Evolutionary conservation across 2,797 vertebrate species (phyloP), one percentile per base, ranked within the genome.

Genomic region (Coranthus polyacanthus): DNA sequence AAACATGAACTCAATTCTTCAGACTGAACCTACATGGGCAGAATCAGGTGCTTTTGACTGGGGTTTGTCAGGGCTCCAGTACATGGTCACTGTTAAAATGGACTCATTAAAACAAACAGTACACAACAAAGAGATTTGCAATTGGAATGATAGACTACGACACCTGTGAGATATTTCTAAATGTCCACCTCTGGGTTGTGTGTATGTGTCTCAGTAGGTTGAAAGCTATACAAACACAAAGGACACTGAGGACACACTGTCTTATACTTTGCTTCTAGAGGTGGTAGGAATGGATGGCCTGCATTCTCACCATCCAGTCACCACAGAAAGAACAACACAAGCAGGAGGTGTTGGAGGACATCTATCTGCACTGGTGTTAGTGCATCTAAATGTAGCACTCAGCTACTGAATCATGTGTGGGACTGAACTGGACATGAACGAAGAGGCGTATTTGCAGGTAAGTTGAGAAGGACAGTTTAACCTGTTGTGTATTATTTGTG

Each of bases 401-500:
- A 50, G 32, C 43, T 43, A 56, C 41, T 56, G 38, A 68, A 72
- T 72, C 47, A 76, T 66, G 59, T 71, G 17, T 47, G n/a, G n/a
- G 61, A 70, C 74, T 58, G 32, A 45, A 54, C 64, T 54, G 38
- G 46, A 63, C 53, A 41, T 56, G 41, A 58, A 37, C 53, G n/a
- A 44, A 67, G 53, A 74, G 44, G 46, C 39, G 6, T 62, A 34
- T 61, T 47, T 68, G 47, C 46, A 68, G 68, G 70, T 57, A 71
- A 43, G 17, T 68, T 51, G 57, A 65, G 54, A 58, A 46, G 72
- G 75, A 57, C 69, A 59, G 77, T 76, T 81, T 65, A 45, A 45
- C 34, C 43, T 36, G 36, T n/a, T n/a, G 67, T 75, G 72, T 45
- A 61, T 69, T 56, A 78, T 83, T 78, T 46, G 67, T 75, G 24